Evolutionary conservation across 2,888 invertebrate genomes (phyloP).

Genomic region (Patella depressa): DNA sequence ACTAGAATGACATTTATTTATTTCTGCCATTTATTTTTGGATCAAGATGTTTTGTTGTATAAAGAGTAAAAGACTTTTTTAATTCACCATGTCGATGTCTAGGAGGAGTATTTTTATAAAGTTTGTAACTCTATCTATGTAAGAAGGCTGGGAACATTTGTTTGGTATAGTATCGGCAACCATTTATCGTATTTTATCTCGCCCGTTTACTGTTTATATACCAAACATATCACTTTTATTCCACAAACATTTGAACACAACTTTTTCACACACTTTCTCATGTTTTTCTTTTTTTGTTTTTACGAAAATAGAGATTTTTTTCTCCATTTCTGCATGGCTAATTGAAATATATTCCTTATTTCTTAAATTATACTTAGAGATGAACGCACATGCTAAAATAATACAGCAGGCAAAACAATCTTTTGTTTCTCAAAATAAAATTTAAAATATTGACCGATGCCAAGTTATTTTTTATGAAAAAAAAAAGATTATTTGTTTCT

Average conservation of each 20-base stretch:
- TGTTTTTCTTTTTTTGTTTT: no score
- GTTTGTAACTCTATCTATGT: not conserved
- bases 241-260: not conserved
- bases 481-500: no score
- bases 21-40: no score
- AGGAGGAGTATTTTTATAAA: not conserved
- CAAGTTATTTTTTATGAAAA: no score
- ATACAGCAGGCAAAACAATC: not conserved
- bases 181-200: not conserved
- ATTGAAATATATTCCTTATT: not conserved
- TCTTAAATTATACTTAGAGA: not conserved
- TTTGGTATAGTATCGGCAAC: not conserved
- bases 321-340: not conserved
- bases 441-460: no score
- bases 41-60: no score
- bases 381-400: not conserved
- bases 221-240: slow-evolving; percentile 5
- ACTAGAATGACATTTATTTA: no score
- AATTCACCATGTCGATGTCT: not conserved
- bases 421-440: no score
- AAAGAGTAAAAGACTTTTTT: not conserved
- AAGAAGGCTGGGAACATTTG: slow-evolving; percentile 7
- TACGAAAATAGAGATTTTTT: not conserved
- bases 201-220: not conserved
- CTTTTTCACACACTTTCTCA: no score